These are phyloP conservation scores for Kradibia gibbosae DNA, from an alignment of 1,140 invertebrate genomes.

Conservation along the genomic window DNA sequence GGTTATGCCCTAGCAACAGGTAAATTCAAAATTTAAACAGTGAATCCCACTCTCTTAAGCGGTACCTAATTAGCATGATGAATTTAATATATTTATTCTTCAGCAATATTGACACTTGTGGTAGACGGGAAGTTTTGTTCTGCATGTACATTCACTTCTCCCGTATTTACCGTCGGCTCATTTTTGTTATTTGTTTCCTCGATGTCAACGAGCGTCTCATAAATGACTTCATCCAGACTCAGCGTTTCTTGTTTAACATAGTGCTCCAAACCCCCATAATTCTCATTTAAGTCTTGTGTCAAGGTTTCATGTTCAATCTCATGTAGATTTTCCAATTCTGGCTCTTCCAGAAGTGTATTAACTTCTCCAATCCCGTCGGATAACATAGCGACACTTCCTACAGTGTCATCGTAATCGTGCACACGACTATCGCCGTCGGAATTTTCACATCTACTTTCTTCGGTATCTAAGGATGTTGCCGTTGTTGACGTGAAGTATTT, in stretches of 20 bases:
- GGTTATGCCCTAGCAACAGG: too few relatives aligned
- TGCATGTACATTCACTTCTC: background rate
- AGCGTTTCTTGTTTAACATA: conserved; percentile 37
- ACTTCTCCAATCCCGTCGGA: conserved; percentile 58
- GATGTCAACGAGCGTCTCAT: background rate
- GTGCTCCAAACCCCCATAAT: background rate
- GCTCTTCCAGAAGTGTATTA: conserved; percentile 65
- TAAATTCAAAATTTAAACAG: too few relatives aligned
- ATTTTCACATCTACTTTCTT: conserved; percentile 60
- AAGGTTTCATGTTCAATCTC: conserved; percentile 48
- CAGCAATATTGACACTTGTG: background rate
- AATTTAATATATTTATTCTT: background rate
- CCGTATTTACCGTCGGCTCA: background rate
- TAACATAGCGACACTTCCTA: conserved; percentile 42
- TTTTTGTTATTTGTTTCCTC: background rate
- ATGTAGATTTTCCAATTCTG: conserved; percentile 65
- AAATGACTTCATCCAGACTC: background rate
- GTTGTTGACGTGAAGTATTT: conserved; percentile 64
- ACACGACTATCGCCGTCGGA: conserved; percentile 64
- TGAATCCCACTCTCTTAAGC: too few relatives aligned
- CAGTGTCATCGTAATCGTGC: conserved; percentile 61
- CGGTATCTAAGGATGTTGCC: conserved; percentile 60
- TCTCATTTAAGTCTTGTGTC: background rate
- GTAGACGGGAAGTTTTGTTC: background rate
- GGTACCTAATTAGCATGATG: background rate